Conservation (phyloP, 2,888 invertebrate species). For the Acanthosepion esculentum region DNA sequence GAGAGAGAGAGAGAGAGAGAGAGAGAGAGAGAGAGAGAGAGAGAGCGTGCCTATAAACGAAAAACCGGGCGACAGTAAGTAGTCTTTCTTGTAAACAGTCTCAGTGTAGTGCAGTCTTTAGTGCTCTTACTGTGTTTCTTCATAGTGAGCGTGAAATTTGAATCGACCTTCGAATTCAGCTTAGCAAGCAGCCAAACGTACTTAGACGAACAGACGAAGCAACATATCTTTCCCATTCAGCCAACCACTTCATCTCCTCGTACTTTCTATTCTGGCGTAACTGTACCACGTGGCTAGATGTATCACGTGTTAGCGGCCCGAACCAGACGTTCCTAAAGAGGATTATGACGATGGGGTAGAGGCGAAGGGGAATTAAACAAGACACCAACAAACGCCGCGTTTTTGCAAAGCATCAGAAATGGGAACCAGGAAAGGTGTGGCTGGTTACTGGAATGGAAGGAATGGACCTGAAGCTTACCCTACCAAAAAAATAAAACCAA, state of each 20-base stretch:
- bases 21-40: too few species aligned
- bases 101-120: too few species aligned
- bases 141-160: too few species aligned
- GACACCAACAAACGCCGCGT: neutral
- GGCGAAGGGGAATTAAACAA: neutral
- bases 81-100: too few species aligned
- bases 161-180: too few species aligned
- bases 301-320: neutral
- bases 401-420: neutral
- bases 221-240: neutral
- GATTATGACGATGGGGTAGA: neutral
- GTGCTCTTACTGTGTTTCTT: too few species aligned
- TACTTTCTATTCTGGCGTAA: neutral
- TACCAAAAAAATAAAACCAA: accelerated
- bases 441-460: neutral
- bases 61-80: too few species aligned
- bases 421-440: neutral
- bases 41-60: too few species aligned
- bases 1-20: too few species aligned
- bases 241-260: neutral
- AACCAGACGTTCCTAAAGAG: neutral
- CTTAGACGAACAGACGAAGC: neutral
- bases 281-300: neutral
- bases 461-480: neutral
- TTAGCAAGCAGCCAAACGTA: neutral